These are phyloP conservation scores for Drosophila hawaiiensis DNA, from an alignment of 2,888 invertebrate genomes.

Conservation along the genomic window DNA sequence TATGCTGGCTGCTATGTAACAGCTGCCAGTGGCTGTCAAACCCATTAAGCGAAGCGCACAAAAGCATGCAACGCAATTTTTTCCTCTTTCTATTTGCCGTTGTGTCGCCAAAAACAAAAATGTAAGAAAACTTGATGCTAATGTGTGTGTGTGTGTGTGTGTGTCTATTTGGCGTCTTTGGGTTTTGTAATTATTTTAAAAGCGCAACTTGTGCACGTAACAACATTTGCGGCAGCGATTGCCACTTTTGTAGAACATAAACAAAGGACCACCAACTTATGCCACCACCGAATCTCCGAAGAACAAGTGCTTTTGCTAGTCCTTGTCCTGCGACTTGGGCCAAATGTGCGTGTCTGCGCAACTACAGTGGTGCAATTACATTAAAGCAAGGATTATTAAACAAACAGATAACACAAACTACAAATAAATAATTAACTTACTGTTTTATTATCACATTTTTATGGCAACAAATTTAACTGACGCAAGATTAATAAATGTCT, in stretches of 20 bases:
- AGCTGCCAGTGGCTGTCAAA: conserved; percentile 69
- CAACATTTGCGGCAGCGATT: conserved; percentile 76
- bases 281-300: conserved; percentile 11
- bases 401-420: not conserved
- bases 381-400: not conserved
- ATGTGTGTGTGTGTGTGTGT: conserved; percentile 2
- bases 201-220: conserved; percentile 81
- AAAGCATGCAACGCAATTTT: conserved; percentile 66
- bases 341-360: conserved; percentile 38
- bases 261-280: conserved; percentile 55
- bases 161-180: conserved; percentile 41
- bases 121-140: not conserved
- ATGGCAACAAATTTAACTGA: not conserved
- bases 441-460: not conserved
- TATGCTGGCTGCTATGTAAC: conserved; percentile 55
- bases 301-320: conserved; percentile 12
- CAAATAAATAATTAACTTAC: not conserved
- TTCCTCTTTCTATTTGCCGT: conserved; percentile 16
- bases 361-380: conserved; percentile 31
- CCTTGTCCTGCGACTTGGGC: conserved; percentile 8
- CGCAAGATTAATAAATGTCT: not conserved
- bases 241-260: conserved; percentile 73
- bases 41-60: conserved; percentile 58
- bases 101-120: not conserved
- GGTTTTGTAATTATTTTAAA: conserved; percentile 78